Base-by-base conservation (phyloP, 1,140 invertebrate species). In the Cherax destructor region DNA sequence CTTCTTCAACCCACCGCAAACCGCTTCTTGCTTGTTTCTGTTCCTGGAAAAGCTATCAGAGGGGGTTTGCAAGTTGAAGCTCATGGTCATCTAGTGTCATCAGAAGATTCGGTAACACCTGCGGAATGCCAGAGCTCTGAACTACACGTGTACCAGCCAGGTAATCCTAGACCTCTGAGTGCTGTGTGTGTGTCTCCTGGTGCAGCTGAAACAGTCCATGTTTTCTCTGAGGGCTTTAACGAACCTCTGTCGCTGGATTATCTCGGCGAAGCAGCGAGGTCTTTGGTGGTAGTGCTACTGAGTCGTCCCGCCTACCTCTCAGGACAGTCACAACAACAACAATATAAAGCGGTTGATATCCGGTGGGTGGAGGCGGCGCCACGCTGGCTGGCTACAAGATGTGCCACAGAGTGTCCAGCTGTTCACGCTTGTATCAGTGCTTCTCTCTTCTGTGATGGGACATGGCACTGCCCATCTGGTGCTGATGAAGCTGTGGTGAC, bases 401-500 rank as follows among this genome's bases (percentile, higher is more conserved):
- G 92, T 59, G 88, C 91, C 4, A 93, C 92, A 4, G 92, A 93
- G 59, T 93, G 92, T 56, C 91, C 92, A 11, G 86, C 87, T 49
- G 92, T 93, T 10, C 92, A 93, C 77, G 92, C 92, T 6, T 93
- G 92, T 69, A 93, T 93, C 47, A 93, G 92, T 78, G 92, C 92
- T 18, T 86, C 92, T 10, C 87, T 93, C 52, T 92, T 93, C 59
- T 93, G 92, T 86, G 92, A 93, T 83, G 92, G 92, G 24, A 91
- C 92, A 5, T 93, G 92, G 92, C 92, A 93, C 80, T 93, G 92
- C 56, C 92, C 92, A 16, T 92, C 92, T 6, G 92, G 92, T 24
- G 91, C 91, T 76, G 92, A 93, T 76, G 92, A 93, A 80, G 91
- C 92, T 24, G 89, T 93, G 13, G 92, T 91, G 11, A 93, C 92